Conservation (phyloP, 2,797 vertebrate species). For the Poliocrania exsul region DNA sequence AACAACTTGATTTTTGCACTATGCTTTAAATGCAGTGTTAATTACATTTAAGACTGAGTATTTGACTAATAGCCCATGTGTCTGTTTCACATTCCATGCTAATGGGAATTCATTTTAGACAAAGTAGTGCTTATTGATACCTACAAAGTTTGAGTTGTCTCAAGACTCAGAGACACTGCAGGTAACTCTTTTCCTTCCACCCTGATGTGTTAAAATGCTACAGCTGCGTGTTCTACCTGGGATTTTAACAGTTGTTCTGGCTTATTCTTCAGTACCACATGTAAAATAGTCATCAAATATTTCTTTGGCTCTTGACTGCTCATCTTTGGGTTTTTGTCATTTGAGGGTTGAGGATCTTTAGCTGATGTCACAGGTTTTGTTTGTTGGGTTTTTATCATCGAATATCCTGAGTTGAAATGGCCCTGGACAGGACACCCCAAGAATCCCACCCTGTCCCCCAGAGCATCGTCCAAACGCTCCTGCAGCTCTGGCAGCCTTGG, state of each 20-base stretch:
- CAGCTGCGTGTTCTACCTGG: background rate
- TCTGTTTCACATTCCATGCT: background rate
- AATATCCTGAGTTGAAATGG: background rate
- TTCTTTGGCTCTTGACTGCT: background rate
- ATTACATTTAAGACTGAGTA: background rate
- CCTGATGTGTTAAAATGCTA: background rate
- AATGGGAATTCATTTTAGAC: background rate
- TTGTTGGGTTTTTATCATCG: background rate
- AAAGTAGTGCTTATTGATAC: background rate
- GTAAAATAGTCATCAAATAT: background rate
- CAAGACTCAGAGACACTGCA: background rate
- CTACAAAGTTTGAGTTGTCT: background rate
- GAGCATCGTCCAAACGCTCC: background rate
- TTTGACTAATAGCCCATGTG: background rate
- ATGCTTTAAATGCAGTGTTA: background rate
- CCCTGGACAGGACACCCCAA: background rate
- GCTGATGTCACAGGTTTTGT: background rate
- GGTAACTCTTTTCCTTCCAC: background rate
- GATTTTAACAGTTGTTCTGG: background rate
- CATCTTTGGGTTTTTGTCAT: background rate
- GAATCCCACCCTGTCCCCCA: background rate
- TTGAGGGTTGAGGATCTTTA: background rate
- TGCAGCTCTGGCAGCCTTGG: background rate
- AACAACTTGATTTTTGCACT: background rate
- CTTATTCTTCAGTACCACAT: background rate